Evolutionary conservation across 2,797 vertebrate genomes (phyloP).

Genomic region (Glossophaga mutica): DNA sequence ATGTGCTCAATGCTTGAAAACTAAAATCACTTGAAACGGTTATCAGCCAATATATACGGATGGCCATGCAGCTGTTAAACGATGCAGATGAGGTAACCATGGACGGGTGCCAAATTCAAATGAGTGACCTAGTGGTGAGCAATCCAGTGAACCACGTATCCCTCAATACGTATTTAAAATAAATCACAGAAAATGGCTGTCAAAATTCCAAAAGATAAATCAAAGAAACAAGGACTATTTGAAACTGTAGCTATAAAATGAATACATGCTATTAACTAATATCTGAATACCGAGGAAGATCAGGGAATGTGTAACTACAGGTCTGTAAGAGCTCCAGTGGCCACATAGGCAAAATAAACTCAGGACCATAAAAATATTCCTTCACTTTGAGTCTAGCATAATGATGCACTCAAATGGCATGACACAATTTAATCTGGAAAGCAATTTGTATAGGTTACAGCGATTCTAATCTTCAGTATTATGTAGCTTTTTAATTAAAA

Average conservation of each 20-base stretch:
- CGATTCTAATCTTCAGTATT: constrained; percentile 24
- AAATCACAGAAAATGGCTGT: constrained; percentile 69
- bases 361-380: constrained; percentile 21
- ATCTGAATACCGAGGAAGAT: neutral
- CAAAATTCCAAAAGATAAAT: constrained; percentile 62
- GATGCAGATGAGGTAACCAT: constrained; percentile 73
- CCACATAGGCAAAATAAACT: constrained; percentile 37
- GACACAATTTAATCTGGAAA: constrained; percentile 54
- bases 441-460: constrained; percentile 49
- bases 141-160: constrained; percentile 42
- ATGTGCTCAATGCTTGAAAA: neutral
- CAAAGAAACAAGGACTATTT: constrained; percentile 38
- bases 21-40: constrained; percentile 55
- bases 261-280: neutral
- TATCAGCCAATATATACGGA: constrained; percentile 25
- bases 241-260: neutral
- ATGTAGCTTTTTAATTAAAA: constrained; percentile 60
- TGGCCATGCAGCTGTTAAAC: constrained; percentile 64
- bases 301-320: constrained; percentile 35
- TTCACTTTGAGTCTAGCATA: constrained; percentile 39
- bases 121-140: constrained; percentile 57
- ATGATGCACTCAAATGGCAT: constrained; percentile 56
- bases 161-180: constrained; percentile 47
- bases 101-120: constrained; percentile 63
- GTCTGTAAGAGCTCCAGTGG: neutral